A percentile compares a stretch with the other conserved stretches of the same genome.
These are phyloP conservation scores for Protonibea diacanthus DNA, from an alignment of 2,797 vertebrate species.

Conservation along the genomic window DNA sequence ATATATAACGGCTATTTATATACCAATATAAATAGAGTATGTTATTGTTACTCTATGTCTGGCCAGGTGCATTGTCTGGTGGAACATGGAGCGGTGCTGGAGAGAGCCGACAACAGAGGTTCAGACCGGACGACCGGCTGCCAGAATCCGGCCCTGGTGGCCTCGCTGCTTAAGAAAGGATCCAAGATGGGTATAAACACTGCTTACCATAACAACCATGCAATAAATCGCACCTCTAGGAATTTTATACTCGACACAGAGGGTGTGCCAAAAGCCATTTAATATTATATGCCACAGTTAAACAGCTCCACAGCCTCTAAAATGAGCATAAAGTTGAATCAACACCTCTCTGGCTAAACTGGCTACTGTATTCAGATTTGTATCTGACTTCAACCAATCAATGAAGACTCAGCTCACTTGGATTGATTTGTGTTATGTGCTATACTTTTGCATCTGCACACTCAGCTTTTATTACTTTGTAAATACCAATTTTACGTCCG, in stretches of 20 bases:
- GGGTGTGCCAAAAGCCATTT: slow-evolving; percentile 10
- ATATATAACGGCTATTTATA: neutral
- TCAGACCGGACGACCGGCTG: slow-evolving; percentile 93
- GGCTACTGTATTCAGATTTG: slow-evolving; percentile 20
- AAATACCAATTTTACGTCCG: slow-evolving; percentile 10
- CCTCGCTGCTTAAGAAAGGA: slow-evolving; percentile 94
- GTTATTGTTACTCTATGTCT: neutral
- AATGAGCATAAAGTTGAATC: slow-evolving; percentile 28
- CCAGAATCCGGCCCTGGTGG: slow-evolving; percentile 93
- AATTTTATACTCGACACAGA: slow-evolving; percentile 2
- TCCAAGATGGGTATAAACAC: slow-evolving; percentile 90
- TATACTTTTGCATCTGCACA: neutral
- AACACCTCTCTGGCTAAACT: neutral
- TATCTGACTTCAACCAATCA: slow-evolving; percentile 37
- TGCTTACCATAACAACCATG: neutral
- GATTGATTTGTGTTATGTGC: slow-evolving; percentile 11
- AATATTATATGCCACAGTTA: neutral
- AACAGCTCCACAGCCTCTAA: slow-evolving; percentile 13
- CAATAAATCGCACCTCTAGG: slow-evolving; percentile 7
- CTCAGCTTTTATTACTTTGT: slow-evolving; percentile 12
- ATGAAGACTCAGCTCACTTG: slow-evolving; percentile 8
- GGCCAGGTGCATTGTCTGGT: slow-evolving; percentile 94
- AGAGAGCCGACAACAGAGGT: slow-evolving; percentile 92
- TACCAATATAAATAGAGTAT: slow-evolving; percentile 5
- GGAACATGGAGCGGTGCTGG: slow-evolving; percentile 93